phyloP scores from a whole-genome alignment of 1,140 invertebrate species.

The Bombus polaris region DNA sequence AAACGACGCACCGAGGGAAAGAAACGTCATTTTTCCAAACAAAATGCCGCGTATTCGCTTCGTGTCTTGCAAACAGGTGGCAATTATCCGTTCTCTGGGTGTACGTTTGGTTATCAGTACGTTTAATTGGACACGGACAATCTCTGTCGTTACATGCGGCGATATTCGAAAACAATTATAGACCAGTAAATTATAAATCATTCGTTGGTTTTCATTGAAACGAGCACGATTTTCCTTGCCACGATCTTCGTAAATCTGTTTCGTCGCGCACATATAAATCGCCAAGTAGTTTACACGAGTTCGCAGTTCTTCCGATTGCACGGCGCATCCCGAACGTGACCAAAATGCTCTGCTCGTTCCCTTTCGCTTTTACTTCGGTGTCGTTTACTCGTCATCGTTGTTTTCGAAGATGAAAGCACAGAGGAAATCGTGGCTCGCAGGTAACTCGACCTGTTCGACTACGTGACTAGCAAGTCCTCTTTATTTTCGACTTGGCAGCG shows the following conservation, averaged over 20 bases:
- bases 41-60: background rate
- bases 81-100: background rate
- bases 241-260: background rate
- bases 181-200: background rate
- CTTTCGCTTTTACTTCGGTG: conserved; percentile 42
- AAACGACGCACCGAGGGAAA: background rate
- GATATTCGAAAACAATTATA: background rate
- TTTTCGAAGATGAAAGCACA: conserved; percentile 21
- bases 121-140: background rate
- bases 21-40: background rate
- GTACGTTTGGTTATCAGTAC: background rate
- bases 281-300: background rate
- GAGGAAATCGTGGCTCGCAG: conserved; percentile 27
- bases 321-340: conserved; percentile 21
- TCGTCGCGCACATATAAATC: background rate
- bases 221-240: background rate
- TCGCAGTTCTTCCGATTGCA: conserved; percentile 19
- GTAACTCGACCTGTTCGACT: conserved; percentile 22
- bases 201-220: background rate
- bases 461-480: background rate
- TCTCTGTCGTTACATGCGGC: background rate
- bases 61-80: conserved; percentile 19
- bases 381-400: conserved; percentile 23
- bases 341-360: conserved; percentile 10
- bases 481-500: background rate